Evolutionary conservation across 2,797 vertebrate species (phyloP).

Genomic region (Gymnothorax reevesii): DNA sequence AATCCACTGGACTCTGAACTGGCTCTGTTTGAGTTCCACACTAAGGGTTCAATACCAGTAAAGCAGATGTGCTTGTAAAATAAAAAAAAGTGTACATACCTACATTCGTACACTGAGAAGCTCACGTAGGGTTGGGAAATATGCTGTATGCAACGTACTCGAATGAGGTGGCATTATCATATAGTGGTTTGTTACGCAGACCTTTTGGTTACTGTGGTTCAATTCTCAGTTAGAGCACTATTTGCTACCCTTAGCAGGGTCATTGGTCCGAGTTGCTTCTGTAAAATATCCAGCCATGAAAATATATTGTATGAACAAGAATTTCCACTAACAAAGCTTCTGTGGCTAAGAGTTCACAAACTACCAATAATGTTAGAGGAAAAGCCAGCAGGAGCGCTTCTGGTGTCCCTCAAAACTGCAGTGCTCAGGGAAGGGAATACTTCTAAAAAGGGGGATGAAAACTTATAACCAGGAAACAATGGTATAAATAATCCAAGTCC

Average conservation of each 20-base stretch:
- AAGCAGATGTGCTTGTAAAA: neutral
- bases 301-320: neutral
- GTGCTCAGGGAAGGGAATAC: no score
- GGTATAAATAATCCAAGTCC: no score
- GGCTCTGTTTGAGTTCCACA: neutral
- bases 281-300: neutral
- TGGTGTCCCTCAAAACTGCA: no score
- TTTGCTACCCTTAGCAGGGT: neutral
- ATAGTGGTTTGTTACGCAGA: neutral
- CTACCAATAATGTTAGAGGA: no score
- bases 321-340: no score
- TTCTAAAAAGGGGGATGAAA: no score
- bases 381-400: no score
- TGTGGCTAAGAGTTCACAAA: no score
- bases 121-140: no score
- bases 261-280: neutral
- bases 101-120: neutral
- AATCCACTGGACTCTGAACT: neutral
- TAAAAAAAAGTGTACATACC: neutral
- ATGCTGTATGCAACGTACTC: neutral
- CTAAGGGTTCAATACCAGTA: neutral
- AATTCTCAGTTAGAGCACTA: neutral
- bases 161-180: no score
- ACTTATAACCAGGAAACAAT: no score
- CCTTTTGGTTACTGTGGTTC: neutral